Evolutionary conservation across 2,797 vertebrate genomes (phyloP).

Genomic region (Pampus argenteus): DNA sequence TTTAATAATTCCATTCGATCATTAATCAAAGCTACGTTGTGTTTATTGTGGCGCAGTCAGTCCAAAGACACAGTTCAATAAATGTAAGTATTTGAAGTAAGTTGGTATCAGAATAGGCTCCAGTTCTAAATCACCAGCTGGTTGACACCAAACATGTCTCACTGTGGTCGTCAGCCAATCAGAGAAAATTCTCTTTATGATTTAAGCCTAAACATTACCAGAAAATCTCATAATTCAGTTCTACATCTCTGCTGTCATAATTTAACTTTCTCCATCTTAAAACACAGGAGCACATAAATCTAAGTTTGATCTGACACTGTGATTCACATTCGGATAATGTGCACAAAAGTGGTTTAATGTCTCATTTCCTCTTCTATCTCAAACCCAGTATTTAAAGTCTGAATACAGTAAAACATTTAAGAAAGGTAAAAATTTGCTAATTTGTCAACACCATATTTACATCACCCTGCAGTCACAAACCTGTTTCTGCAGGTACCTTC

Average conservation of each 20-base stretch:
- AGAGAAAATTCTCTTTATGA: not conserved
- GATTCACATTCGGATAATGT: not conserved
- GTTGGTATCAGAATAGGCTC: not conserved
- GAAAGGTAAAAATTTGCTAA: not conserved
- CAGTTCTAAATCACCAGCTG: slow-evolving; percentile 8
- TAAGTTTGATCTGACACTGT: not conserved
- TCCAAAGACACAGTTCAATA: not conserved
- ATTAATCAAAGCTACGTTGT: not conserved
- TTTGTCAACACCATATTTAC: not conserved
- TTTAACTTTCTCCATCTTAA: not conserved
- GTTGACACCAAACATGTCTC: not conserved
- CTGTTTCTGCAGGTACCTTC: slow-evolving; percentile 36
- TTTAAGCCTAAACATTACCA: not conserved
- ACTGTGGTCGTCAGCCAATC: not conserved
- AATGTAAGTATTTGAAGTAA: not conserved
- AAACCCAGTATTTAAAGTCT: not conserved
- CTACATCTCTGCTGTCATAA: not conserved
- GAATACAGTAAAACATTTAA: not conserved
- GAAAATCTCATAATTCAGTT: not conserved
- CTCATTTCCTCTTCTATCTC: not conserved
- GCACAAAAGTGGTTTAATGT: not conserved
- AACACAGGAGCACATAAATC: not conserved
- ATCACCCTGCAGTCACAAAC: slow-evolving; percentile 24
- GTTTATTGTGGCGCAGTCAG: not conserved
- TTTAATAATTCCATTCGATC: slow-evolving; percentile 4